Evolutionary conservation across 2,888 invertebrate genomes (phyloP), one percentile per base, ranked within the genome.

Genomic region (Drosophila anomalipes): DNA sequence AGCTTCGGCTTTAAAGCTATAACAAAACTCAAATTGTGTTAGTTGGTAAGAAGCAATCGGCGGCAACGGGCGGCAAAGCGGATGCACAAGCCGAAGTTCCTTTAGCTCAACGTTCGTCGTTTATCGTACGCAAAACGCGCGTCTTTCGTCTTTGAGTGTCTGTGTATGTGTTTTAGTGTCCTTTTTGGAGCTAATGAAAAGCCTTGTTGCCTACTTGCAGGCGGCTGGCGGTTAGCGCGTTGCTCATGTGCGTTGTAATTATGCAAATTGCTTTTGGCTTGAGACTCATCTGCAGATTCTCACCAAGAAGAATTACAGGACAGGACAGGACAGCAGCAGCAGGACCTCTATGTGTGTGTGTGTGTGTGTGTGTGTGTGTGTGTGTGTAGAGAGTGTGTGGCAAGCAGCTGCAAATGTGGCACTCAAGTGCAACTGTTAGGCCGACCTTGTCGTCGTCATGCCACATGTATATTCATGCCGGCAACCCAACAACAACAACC

Each of bases 41-140:
- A 92, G 92, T 92, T 92, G 92, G 89, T 89, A 91, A 86, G 82
- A 91, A 89, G 86, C 88, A 84, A 83, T 84, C 92, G 86, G 83
- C 82, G 86, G 85, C 81, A 90, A 90, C 92, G 91, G 92, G 90
- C 85, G 84, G 79, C 79, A 77, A 89, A 91, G 41, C 79, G 77
- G 70, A 64, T 67, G 62, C 59, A 64, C 14, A 26, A 71, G 47
- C 71, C 67, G 68, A 73, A 71, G 49, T 54, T 22, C 41, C 26
- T 33, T 22, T 30, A 37, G 28, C 12, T 28, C 12, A 39, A 52
- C 58, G 57, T 65, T 57, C 39, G 39, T 39, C n/a, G 39, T 58
- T 7, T 1, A 28, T 30, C 28, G 7, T 52, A 47, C 32, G 19
- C 51, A 32, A 59, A 59, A 41, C 30, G 41, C 58, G 58, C 41